Evolutionary conservation across 2,888 invertebrate species (phyloP).

Genomic region (Volucella bombylans): DNA sequence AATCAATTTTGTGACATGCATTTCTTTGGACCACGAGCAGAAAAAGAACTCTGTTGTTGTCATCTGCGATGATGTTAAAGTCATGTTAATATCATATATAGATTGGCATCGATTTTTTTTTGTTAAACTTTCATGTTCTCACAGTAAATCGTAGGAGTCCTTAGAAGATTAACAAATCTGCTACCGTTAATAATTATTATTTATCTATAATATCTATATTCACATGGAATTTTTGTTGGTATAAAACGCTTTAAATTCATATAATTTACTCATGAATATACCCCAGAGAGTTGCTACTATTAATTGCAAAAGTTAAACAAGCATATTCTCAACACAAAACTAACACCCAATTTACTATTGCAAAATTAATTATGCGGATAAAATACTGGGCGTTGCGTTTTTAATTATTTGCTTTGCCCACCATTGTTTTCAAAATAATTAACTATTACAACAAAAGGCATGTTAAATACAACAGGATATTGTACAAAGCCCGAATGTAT

Average conservation of each 20-base stretch:
- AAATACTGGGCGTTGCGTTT: neutral
- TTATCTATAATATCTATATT: neutral
- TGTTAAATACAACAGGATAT: no score
- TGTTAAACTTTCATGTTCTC: no score
- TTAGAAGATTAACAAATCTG: no score
- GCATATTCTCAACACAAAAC: neutral
- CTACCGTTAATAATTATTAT: no score
- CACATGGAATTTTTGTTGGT: neutral
- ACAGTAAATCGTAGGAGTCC: no score
- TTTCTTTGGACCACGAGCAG: no score
- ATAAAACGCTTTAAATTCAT: neutral
- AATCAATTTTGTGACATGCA: no score
- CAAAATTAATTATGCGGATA: conserved; percentile 23
- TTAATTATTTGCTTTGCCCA: conserved; percentile 12
- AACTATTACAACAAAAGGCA: neutral
- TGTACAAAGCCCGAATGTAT: no score
- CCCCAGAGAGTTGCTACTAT: neutral
- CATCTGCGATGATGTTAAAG: no score
- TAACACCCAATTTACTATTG: neutral
- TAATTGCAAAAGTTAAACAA: conserved; percentile 12
- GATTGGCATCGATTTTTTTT: no score
- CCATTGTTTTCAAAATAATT: conserved; percentile 9
- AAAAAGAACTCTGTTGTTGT: no score
- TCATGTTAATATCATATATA: no score
- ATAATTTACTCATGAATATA: neutral